Base-by-base conservation (phyloP, 1,140 invertebrate genomes). In the Amphibalanus amphitrite region DNA sequence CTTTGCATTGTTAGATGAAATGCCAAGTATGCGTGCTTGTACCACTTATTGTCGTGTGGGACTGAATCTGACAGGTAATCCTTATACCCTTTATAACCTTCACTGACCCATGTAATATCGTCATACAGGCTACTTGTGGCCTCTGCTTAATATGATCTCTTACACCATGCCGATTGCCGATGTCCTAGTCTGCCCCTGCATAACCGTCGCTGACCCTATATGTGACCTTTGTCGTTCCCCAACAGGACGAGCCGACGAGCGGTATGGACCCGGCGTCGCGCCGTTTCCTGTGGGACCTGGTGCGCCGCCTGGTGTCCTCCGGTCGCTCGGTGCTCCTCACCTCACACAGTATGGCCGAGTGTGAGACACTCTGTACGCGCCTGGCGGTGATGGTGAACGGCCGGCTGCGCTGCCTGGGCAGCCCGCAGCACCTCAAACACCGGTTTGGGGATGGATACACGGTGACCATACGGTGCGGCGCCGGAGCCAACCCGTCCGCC, bases 181-280 rank as follows among this genome's bases (percentile, higher is more conserved):
- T 59, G 25, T 15, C 47, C 13, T n/a, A n/a, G n/a, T 59, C 13
- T 15, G 47, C 13, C 13, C 25, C 80, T 95, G 4, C 91, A 89
- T 70, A 87, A 90, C 69, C 91, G 90, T 13, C 84, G 93, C 74
- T 89, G 91, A 38, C 76, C 87, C 59, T 77, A n/a, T 94, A 78
- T 89, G 89, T 59, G 86, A 91, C 74, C 87, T 90, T n/a, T 83
- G 86, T 13, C 81, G n/a, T 94, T 0, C 86, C 95, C 28, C 84
- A 94, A 69, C 81, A 97, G 74, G 74, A 92, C 79, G 90, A 92
- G 79, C 90, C 90, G 0, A 90, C 89, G 0, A 87, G 87, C 73
- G 87, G 90, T 68, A 90, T 92, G 83, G 91, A 93, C 83, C 90
- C 90, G 3, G 89, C 88, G 13, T 89, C 90, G 0, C 86, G 91